Evolutionary conservation across 2,797 vertebrate species (phyloP).

Genomic region (Dermochelys coriacea): DNA sequence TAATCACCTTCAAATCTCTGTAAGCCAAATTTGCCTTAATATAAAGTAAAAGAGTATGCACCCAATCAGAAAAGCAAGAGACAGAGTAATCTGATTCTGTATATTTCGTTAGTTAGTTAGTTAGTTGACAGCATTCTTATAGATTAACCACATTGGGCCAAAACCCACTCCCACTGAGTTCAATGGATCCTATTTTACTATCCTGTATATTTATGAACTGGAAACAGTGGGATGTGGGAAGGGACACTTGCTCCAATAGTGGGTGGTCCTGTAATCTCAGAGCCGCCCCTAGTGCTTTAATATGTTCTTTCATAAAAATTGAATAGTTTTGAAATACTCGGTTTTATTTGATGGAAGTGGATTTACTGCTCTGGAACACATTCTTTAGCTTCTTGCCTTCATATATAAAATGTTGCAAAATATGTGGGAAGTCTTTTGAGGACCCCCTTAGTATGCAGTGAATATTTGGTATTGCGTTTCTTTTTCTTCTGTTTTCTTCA

Average conservation of each 20-base stretch:
- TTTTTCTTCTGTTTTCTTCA: slow-evolving; percentile 34
- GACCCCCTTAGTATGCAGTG: slow-evolving; percentile 32
- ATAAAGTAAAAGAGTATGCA: background rate
- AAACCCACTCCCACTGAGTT: background rate
- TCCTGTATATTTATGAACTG: background rate
- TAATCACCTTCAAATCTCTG: background rate
- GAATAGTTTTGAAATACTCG: slow-evolving; percentile 58
- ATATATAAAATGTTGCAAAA: slow-evolving; percentile 53
- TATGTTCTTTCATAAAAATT: slow-evolving; percentile 65
- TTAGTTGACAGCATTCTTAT: background rate
- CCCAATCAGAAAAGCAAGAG: background rate
- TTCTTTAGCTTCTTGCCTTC: slow-evolving; percentile 54
- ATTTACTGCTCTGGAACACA: slow-evolving; percentile 50
- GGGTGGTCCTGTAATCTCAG: slow-evolving; percentile 61
- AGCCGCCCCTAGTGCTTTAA: slow-evolving; percentile 44
- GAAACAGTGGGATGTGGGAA: slow-evolving; percentile 20
- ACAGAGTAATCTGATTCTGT: background rate
- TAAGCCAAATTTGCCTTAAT: background rate
- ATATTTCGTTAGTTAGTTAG: background rate
- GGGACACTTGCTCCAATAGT: background rate
- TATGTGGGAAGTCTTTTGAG: slow-evolving; percentile 49
- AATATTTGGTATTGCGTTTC: slow-evolving; percentile 48
- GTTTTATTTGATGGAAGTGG: slow-evolving; percentile 63
- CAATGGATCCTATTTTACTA: background rate
- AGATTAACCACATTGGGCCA: background rate